Evolutionary conservation across 2,888 invertebrate genomes (phyloP).

Genomic region (Eumacrocentrus americanus): DNA sequence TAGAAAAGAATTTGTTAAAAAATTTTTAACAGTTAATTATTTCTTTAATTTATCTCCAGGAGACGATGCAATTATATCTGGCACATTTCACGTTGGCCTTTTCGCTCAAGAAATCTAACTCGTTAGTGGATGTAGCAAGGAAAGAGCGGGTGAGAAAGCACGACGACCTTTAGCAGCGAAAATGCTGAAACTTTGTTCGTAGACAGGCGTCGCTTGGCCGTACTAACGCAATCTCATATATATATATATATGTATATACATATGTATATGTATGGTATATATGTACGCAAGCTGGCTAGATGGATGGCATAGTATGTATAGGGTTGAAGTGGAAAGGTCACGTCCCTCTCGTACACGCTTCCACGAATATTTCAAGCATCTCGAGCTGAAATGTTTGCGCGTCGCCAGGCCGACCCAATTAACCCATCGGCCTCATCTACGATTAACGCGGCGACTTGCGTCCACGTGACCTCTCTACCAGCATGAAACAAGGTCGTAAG

Average conservation of each 20-base stretch:
- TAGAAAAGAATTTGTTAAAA: no score
- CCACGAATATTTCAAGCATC: constrained; percentile 20
- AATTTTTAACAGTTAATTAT: no score
- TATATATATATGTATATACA: neutral
- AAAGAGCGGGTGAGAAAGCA: neutral
- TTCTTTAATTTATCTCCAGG: no score
- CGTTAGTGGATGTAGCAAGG: neutral
- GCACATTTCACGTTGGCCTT: no score
- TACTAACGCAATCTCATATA: constrained; percentile 7
- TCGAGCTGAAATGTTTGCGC: constrained; percentile 21
- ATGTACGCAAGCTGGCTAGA: neutral
- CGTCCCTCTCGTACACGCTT: constrained; percentile 16
- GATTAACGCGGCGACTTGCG: constrained; percentile 22
- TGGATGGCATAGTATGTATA: neutral
- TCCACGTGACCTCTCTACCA: constrained; percentile 1
- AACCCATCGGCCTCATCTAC: constrained; percentile 27
- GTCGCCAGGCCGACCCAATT: constrained; percentile 28
- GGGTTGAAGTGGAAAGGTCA: constrained; percentile 21
- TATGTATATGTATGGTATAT: neutral
- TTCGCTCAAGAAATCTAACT: neutral
- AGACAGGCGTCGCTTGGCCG: constrained; percentile 6
- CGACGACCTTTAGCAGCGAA: constrained; percentile 17
- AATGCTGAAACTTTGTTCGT: constrained; percentile 13
- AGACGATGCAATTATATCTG: no score
- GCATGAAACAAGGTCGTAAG: no score